These are phyloP conservation scores for Mareca penelope DNA, from an alignment of 2,797 vertebrate species.

Conservation along the genomic window DNA sequence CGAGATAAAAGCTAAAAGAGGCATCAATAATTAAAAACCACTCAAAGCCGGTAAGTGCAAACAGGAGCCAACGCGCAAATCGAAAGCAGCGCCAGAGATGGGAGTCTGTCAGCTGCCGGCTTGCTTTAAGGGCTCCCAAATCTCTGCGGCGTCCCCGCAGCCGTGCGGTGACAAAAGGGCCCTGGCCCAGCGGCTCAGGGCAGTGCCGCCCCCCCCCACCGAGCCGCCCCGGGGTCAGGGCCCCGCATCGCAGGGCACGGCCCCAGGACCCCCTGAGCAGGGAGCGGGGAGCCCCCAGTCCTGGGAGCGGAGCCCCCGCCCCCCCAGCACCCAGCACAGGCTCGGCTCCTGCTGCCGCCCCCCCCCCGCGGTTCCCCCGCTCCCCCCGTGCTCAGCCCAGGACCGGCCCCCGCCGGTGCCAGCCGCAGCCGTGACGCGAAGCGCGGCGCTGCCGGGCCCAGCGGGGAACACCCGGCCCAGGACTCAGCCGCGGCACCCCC, in stretches of 20 bases:
- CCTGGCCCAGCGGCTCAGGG: not conserved
- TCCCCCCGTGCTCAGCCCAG: not conserved
- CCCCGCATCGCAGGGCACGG: not conserved
- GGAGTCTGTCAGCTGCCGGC: not conserved
- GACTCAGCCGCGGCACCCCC: too few relatives aligned
- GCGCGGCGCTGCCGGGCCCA: rapidly evolving
- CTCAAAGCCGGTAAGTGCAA: constrained; percentile 60
- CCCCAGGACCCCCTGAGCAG: too few relatives aligned
- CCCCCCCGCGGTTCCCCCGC: not conserved
- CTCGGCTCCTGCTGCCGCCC: not conserved
- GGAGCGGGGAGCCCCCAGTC: not conserved
- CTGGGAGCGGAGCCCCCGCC: not conserved
- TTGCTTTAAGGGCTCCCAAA: not conserved
- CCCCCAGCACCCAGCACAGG: not conserved
- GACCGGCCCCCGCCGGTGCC: not conserved
- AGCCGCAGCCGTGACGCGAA: not conserved
- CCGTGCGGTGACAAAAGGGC: not conserved
- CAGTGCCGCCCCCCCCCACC: too few relatives aligned
- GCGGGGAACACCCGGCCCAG: not conserved
- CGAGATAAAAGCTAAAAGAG: constrained; percentile 64
- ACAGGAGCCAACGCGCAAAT: constrained; percentile 26
- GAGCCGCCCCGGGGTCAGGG: not conserved
- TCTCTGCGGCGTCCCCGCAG: not conserved
- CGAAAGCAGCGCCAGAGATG: not conserved
- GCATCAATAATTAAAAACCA: constrained; percentile 74